Base-by-base conservation (phyloP, 2,113 vertebrate genomes). In the human region DNA sequence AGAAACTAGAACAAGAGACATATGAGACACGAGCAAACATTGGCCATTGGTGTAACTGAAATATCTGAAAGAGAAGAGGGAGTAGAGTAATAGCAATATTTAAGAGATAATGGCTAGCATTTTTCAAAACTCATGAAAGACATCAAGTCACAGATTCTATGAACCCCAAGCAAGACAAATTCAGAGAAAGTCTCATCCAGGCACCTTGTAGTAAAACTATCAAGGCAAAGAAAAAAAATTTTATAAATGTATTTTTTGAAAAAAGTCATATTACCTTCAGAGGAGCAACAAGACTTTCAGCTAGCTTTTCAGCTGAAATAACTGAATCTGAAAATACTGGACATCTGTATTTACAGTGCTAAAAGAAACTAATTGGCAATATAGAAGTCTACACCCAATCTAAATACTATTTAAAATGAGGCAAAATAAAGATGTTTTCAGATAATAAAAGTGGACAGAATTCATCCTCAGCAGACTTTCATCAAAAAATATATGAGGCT, bases 281-380 rank as follows among this genome's bases (percentile, higher is more conserved):
- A 83, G 45, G n/a, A 38, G 25, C 57, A 30, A 40, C 27, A 14
- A 45, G 16, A 8, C n/a, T 72, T 73, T 59, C 25, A 55, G 32
- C 59, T 48, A 30, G 17, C 50, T 79, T 86, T 57, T 35, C n/a
- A 18, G 66, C 23, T 25, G 43, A 88, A 57, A 88, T 1, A 8
- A 50, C 6, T 12, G 6, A 10, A 55, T 48, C 25, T 48, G 16
- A 40, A 35, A 68, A 68, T 3, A 1, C n/a, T 18, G n/a, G 38
- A 6, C 3, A 11, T 5, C 6, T 16, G 1, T 45, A 22, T 8
- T 30, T 38, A 30, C 57, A 11, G 10, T 8, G 3, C 48, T 8
- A 8, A 30, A 43, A 83, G 78, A 18, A 55, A 79, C 35, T 10
- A 17, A 1, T 32, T 61, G 68, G 10, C 82, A 23, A 38, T n/a